Base-by-base conservation (phyloP, 1,140 invertebrate genomes). In the Phthorimaea operculella region DNA sequence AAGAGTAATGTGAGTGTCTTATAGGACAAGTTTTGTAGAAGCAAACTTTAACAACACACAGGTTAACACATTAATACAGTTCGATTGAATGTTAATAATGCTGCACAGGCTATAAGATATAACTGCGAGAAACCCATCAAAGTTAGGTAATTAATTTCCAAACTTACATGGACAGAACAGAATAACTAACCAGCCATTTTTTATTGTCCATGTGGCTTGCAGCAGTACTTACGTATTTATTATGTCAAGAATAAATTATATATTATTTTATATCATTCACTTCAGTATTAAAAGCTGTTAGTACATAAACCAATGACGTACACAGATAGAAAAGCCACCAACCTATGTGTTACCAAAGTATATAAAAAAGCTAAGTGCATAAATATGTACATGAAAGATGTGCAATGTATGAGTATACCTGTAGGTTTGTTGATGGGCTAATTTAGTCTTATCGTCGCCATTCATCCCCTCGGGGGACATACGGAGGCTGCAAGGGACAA, bases 381-480 rank as follows among this genome's bases (percentile, higher is more conserved):
- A 28, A 28, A 28, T 58, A 68, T 75, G 66, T 66, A 52, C 55
- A 66, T 72, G 73, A 66, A 58, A 60, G 69, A 67, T 51, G 72
- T 78, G 76, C 69, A 12, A 14, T 16, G 39, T 62, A 74, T 74
- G 76, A 64, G 72, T 77, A 68, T 87, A 94, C 93, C 91, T 93
- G 87, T 95, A 95, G 33, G 93, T 94, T 87, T 94, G 93, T 72
- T 93, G 91, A 84, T 93, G 92, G 74, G 88, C 89, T 64, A 92
- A 86, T 83, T 90, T 91, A 79, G 87, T 89, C 72, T 91, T 90
- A 72, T 92, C 91, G 51, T 91, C 90, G 72, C 80, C 79, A 79
- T 86, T 88, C 59, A 84, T 68, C 75, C 76, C 81, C 69, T 83
- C 83, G 71, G 83, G 83, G 79, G 80, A 86, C 70, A 85, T 80